Base-by-base conservation (phyloP, 2,888 invertebrate species). In the Peribatodes rhomboidaria region DNA sequence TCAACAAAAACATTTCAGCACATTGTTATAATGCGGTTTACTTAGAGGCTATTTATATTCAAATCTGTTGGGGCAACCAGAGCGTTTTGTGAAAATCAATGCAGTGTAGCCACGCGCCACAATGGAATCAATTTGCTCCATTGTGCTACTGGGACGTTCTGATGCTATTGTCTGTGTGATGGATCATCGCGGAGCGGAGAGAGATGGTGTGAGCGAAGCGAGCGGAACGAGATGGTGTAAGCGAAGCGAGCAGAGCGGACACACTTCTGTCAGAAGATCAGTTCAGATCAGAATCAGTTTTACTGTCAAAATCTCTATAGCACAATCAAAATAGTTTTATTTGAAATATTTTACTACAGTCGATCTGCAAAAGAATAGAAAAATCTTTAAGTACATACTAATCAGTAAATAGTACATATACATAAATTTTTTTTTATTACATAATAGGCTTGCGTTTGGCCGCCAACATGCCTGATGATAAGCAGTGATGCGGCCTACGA, bases 111-210 rank as follows among this genome's bases (percentile, higher is more conserved):
- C 52, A 67, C 65, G 64, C 50, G 41, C 62, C 42, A 68, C 70
- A 70, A 70, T 67, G 49, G 65, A 68, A 64, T 70, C 65, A 67
- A 72, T 69, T 72, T 67, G 49, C 65, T 27, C 61, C 53, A 66
- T 72, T 72, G 72, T 70, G 55, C 16, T 33, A 13, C 16, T 47
- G 37, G 33, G 47, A 55, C 41, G 59, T 31, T 39, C 13, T 31
- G 52, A 39, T 41, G 39, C 52, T 59, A 60, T 68, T 68, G 62
- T 68, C 53, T 56, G 41, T 11, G 10, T 65, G 65, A 68, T 68
- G 65, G 60, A 68, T 68, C 46, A 56, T 56, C 49, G 47, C 47
- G 20, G 9, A 18, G 11, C 41, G 27, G n/a, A 20, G 7, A 9
- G 41, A 10, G 18, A 33, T 18, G 33, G 16, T 31, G 35, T 16